phyloP scores from a whole-genome alignment of 2,113 vertebrate genomes.

The Syngnathus floridae region DNA sequence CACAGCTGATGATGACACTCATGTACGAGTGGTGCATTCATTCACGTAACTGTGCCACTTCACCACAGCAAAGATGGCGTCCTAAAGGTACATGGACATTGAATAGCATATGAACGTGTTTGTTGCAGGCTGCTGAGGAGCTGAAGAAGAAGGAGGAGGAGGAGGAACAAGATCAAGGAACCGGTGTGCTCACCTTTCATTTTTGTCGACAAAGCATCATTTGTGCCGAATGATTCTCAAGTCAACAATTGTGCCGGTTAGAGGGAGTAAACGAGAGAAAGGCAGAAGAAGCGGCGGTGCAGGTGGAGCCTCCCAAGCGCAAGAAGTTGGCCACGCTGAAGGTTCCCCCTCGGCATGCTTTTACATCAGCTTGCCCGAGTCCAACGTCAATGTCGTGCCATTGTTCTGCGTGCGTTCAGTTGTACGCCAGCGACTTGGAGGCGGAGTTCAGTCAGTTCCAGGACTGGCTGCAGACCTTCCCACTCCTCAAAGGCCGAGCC shows the following conservation, averaged over 20 bases:
- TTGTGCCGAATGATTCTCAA: neutral
- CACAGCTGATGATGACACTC: no score
- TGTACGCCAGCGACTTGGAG: slow-evolving; percentile 82
- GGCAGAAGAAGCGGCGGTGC: slow-evolving; percentile 41
- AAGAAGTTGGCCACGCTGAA: slow-evolving; percentile 54
- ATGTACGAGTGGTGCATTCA: no score
- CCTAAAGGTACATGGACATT: neutral
- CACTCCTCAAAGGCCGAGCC: slow-evolving; percentile 77
- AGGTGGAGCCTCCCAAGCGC: slow-evolving; percentile 47
- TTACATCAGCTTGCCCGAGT: no score
- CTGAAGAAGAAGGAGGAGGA: slow-evolving; percentile 30
- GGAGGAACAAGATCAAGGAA: slow-evolving; percentile 37
- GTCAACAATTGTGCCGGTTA: neutral
- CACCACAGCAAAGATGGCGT: neutral
- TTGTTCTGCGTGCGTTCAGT: slow-evolving; percentile 56
- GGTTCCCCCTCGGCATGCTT: slow-evolving; percentile 21
- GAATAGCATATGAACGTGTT: neutral
- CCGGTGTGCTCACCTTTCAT: slow-evolving; percentile 25
- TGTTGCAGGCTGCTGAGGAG: slow-evolving; percentile 43
- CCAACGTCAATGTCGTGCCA: no score
- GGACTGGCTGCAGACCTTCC: slow-evolving; percentile 85
- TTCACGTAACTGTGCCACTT: no score
- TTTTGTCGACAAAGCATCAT: neutral
- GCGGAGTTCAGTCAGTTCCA: slow-evolving; percentile 85
- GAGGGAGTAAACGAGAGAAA: slow-evolving; percentile 41